Evolutionary conservation across 2,888 invertebrate genomes (phyloP).

Genomic region (Heliconius cydno): DNA sequence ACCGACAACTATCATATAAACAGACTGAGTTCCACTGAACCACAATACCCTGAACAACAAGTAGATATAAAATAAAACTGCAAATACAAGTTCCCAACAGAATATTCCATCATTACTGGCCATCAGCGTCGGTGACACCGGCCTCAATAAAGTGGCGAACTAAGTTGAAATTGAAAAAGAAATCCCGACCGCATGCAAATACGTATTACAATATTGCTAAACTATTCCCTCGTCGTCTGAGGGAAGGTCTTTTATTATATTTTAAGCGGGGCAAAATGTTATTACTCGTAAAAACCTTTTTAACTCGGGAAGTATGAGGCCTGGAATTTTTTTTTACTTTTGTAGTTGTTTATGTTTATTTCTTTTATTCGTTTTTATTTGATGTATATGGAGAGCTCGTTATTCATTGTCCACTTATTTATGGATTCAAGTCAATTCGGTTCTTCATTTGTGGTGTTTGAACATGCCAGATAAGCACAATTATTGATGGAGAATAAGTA

Average conservation of each 20-base stretch:
- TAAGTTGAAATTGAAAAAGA: conserved; percentile 79
- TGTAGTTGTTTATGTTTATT: neutral
- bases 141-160: conserved; percentile 71
- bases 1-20: neutral
- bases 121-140: conserved; percentile 65
- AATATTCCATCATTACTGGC: conserved; percentile 42
- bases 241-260: conserved; percentile 39
- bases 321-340: neutral
- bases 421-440: too few species aligned
- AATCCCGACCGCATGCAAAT: conserved; percentile 72
- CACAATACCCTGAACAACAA: neutral
- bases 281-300: conserved; percentile 25
- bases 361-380: neutral
- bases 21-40: neutral
- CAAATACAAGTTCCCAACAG: conserved; percentile 20
- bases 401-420: too few species aligned
- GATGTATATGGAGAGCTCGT: neutral
- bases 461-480: too few species aligned
- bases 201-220: conserved; percentile 65
- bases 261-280: conserved; percentile 34
- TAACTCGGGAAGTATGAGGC: conserved; percentile 1
- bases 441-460: too few species aligned
- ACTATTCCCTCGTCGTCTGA: conserved; percentile 45
- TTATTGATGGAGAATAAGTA: too few species aligned
- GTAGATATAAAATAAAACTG: neutral